These are phyloP conservation scores for Diachasmimorpha longicaudata DNA, from an alignment of 1,140 invertebrate genomes.

Conservation along the genomic window DNA sequence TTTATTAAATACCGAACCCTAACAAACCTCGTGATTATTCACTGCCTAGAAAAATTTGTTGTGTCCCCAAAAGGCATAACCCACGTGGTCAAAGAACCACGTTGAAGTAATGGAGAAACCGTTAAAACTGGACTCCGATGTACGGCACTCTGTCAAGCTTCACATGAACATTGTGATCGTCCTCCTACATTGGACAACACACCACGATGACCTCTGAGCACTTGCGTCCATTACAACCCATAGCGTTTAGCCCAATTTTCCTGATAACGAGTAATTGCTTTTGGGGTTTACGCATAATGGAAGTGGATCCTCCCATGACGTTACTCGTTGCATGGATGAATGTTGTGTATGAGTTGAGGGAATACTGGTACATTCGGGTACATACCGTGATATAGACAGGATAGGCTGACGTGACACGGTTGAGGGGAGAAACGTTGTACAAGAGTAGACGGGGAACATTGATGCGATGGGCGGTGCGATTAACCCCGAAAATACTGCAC, in stretches of 20 bases:
- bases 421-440: background rate
- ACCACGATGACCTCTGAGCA: slow-evolving; percentile 9
- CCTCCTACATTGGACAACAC: background rate
- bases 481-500: slow-evolving; percentile 21
- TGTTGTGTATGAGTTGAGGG: background rate
- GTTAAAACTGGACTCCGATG: background rate
- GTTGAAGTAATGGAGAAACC: background rate
- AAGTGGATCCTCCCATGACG: slow-evolving; percentile 15
- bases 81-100: background rate
- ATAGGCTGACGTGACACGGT: slow-evolving; percentile 4
- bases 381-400: background rate
- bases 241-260: slow-evolving; percentile 18
- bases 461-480: slow-evolving; percentile 11
- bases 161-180: background rate
- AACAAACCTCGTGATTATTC: too few species aligned
- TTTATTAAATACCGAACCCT: too few species aligned
- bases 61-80: too few species aligned
- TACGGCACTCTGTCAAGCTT: background rate
- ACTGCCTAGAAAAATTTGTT: too few species aligned
- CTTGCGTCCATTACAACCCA: background rate
- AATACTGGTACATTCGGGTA: background rate
- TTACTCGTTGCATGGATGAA: slow-evolving; percentile 3
- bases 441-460: slow-evolving; percentile 13
- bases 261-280: slow-evolving; percentile 25
- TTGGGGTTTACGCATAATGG: slow-evolving; percentile 17